phyloP scores from a whole-genome alignment of 2,113 vertebrate genomes.

The Crocuta crocuta region DNA sequence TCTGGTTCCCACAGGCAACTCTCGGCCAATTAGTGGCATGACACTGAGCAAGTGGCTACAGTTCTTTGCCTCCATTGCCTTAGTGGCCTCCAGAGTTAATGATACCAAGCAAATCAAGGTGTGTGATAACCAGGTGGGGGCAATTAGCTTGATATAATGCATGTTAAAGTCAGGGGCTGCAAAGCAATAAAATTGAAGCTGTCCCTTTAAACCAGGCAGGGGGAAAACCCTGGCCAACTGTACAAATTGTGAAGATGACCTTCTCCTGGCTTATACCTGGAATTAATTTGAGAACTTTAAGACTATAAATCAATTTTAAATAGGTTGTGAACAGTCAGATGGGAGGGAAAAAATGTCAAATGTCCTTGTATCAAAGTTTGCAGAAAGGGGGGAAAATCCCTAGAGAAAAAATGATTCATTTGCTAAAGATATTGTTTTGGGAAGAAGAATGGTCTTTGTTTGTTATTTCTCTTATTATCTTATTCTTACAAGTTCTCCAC shows the following conservation, averaged over 20 bases:
- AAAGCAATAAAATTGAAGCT: background rate
- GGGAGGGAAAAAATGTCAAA: background rate
- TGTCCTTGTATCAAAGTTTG: constrained; percentile 54
- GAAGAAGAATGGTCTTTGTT: background rate
- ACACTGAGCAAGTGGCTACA: background rate
- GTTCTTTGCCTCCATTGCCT: background rate
- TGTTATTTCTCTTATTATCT: background rate
- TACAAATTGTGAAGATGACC: constrained; percentile 25
- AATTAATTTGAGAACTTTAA: constrained; percentile 66
- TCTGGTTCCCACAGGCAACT: rapidly evolving
- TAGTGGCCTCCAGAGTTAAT: background rate
- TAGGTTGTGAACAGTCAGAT: constrained; percentile 66
- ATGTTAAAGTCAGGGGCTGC: background rate
- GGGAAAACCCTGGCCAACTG: background rate
- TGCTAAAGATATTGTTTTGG: background rate
- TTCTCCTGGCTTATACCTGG: constrained; percentile 49
- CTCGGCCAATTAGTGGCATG: background rate
- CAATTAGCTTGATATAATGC: background rate
- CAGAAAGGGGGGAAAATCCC: rapidly evolving
- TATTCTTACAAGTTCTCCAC: background rate
- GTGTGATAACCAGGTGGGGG: background rate
- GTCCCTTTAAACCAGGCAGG: constrained; percentile 24
- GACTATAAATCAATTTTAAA: constrained; percentile 70
- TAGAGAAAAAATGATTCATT: background rate
- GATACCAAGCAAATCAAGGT: background rate